phyloP scores from a whole-genome alignment of 2,888 invertebrate species.

The Ophion costatus region DNA sequence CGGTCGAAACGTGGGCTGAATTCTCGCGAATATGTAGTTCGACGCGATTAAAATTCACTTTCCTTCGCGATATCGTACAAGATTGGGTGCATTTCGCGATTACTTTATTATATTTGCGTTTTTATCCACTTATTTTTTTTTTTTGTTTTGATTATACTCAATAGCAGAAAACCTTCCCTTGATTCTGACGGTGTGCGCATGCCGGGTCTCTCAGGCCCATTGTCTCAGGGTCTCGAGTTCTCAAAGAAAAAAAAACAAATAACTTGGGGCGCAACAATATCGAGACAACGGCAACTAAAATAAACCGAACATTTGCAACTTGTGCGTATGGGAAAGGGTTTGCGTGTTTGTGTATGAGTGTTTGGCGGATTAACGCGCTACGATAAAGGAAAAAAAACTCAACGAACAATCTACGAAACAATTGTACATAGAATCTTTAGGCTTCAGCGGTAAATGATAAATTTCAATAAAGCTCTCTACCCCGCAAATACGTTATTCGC shows the following conservation, averaged over 20 bases:
- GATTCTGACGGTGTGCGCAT: constrained; percentile 80
- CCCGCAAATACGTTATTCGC: constrained; percentile 85
- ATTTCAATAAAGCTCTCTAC: constrained; percentile 87
- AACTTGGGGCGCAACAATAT: constrained; percentile 40
- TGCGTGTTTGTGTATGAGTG: constrained; percentile 74
- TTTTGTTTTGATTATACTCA: constrained; percentile 81
- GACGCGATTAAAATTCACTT: constrained; percentile 52
- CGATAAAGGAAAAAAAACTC: constrained; percentile 55
- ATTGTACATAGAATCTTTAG: constrained; percentile 59
- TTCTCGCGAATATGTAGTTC: constrained; percentile 22
- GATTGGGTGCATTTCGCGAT: constrained; percentile 48
- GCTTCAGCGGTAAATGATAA: constrained; percentile 75
- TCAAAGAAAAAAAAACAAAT: constrained; percentile 73
- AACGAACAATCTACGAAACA: constrained; percentile 77
- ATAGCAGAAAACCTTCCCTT: constrained; percentile 77
- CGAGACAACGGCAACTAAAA: constrained; percentile 48
- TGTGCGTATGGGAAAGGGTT: constrained; percentile 37
- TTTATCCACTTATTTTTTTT: no score
- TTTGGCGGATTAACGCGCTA: constrained; percentile 79
- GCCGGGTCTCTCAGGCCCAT: constrained; percentile 74
- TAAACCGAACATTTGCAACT: constrained; percentile 55
- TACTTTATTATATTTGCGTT: constrained; percentile 5
- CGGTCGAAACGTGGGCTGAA: constrained; percentile 35
- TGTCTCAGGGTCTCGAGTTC: constrained; percentile 82
- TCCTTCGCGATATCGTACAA: constrained; percentile 30